Conservation (phyloP, 1,140 invertebrate species). For the Planococcus citri region DNA sequence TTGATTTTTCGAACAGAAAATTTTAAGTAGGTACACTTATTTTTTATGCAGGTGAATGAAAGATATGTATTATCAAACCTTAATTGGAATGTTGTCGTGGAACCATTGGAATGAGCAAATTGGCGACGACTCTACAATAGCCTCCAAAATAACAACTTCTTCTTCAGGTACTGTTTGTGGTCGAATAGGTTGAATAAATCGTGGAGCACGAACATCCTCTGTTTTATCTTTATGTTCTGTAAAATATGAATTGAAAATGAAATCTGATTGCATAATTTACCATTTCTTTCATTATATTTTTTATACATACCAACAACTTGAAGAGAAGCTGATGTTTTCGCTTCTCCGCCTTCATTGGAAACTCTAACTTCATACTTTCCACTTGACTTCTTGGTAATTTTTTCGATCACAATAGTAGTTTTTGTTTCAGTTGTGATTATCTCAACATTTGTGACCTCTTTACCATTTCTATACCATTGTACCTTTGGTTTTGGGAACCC, state of each 20-base stretch:
- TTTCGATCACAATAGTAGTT: constrained; percentile 53
- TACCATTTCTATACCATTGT: constrained; percentile 78
- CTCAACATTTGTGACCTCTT: constrained; percentile 58
- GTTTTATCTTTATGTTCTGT: constrained; percentile 39
- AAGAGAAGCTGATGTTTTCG: constrained; percentile 62
- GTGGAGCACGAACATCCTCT: constrained; percentile 51
- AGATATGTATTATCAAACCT: no score
- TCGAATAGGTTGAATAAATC: constrained; percentile 55
- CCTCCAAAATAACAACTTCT: constrained; percentile 66
- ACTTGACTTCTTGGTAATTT: constrained; percentile 55
- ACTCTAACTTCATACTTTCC: constrained; percentile 76
- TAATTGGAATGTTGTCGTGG: constrained; percentile 43
- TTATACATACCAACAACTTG: constrained; percentile 36
- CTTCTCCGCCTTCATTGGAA: constrained; percentile 58
- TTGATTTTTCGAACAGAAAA: background rate
- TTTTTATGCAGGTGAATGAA: background rate
- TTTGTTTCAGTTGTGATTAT: constrained; percentile 50
- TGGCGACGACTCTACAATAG: constrained; percentile 59
- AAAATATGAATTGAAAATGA: background rate
- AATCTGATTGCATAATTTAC: background rate
- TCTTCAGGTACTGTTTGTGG: constrained; percentile 57
- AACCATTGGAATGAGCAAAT: constrained; percentile 78
- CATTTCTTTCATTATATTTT: no score
- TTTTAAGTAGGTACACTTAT: background rate
- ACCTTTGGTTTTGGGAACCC: constrained; percentile 57